Percentiles rank a stretch among this genome's conserved stretches.
These are phyloP conservation scores for Scomber scombrus DNA, from an alignment of 2,113 vertebrate species.

Conservation along the genomic window DNA sequence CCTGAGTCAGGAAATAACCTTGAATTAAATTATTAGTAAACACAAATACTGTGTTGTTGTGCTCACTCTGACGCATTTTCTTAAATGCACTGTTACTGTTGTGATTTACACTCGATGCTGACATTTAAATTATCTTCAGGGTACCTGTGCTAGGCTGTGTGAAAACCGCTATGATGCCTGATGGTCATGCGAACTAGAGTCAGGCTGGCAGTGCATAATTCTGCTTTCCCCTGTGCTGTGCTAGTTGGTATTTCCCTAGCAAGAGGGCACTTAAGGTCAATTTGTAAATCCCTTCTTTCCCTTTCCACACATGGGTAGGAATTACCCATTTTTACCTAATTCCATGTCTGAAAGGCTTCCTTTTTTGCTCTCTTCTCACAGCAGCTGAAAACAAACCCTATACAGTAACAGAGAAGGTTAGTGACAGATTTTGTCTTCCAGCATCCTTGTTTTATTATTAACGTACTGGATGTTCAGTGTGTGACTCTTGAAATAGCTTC, in stretches of 20 bases:
- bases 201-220: constrained; percentile 27
- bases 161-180: constrained; percentile 23
- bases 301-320: constrained; percentile 29
- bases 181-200: constrained; percentile 30
- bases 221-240: constrained; percentile 32
- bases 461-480: constrained; percentile 4
- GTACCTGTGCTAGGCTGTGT: not conserved
- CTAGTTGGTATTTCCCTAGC: constrained; percentile 9
- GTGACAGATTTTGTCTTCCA: constrained; percentile 20
- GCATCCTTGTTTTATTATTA: constrained; percentile 31
- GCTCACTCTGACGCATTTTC: not conserved
- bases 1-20: constrained; percentile 25
- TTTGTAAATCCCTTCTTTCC: constrained; percentile 56
- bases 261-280: constrained; percentile 55
- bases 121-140: constrained; percentile 46
- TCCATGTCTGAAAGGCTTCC: constrained; percentile 42
- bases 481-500: constrained; percentile 57
- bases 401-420: not conserved
- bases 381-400: constrained; percentile 24
- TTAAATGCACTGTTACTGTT: not conserved
- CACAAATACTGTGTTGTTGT: not conserved
- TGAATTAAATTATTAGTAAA: constrained; percentile 15
- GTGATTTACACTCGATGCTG: constrained; percentile 39
- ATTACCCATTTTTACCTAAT: constrained; percentile 45
- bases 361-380: constrained; percentile 1